Evolutionary conservation across 2,797 vertebrate genomes (phyloP).

Genomic region (Anolis apletophallus): DNA sequence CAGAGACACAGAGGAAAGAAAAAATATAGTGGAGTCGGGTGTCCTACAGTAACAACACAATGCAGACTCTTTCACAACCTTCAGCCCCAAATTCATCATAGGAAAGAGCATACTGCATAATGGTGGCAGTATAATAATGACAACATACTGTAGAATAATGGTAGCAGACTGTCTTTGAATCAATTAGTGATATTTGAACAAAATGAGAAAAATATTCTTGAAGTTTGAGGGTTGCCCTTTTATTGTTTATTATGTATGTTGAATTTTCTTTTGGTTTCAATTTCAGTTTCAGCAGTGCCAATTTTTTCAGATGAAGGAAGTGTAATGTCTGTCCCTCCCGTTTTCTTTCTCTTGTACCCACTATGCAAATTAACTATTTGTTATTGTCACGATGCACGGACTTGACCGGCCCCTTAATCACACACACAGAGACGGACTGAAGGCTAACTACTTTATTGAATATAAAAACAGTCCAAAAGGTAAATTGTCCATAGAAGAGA

Average conservation of each 20-base stretch:
- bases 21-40: slow-evolving; percentile 56
- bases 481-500: no score
- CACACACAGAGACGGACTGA: no score
- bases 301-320: background rate
- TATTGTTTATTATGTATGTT: background rate
- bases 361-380: slow-evolving; percentile 35
- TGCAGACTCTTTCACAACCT: slow-evolving; percentile 7
- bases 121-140: slow-evolving; percentile 20
- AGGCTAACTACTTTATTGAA: no score
- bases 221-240: background rate
- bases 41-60: slow-evolving; percentile 50
- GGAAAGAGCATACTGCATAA: slow-evolving; percentile 40
- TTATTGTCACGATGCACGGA: no score
- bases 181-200: slow-evolving; percentile 1
- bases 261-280: slow-evolving; percentile 17
- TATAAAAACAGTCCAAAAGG: no score
- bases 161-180: slow-evolving; percentile 1
- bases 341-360: background rate
- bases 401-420: no score
- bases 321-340: background rate
- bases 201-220: slow-evolving; percentile 1
- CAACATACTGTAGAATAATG: slow-evolving; percentile 28
- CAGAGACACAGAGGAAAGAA: slow-evolving; percentile 56
- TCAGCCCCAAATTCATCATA: slow-evolving; percentile 8
- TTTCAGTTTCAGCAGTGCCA: slow-evolving; percentile 31